Conservation (phyloP, 2,888 invertebrate species). For the Orthosia gracilis region DNA sequence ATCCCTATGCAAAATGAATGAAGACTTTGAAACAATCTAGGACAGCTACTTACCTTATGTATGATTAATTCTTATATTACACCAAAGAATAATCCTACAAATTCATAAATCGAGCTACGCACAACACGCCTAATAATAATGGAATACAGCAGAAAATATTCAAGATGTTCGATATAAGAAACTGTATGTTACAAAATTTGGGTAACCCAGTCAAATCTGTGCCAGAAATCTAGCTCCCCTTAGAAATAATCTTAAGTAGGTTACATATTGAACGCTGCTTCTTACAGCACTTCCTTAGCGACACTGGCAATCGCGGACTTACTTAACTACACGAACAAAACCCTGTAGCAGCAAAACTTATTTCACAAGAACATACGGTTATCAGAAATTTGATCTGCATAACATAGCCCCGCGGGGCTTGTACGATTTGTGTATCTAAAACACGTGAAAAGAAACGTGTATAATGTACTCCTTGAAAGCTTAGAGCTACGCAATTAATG, state of each 20-base stretch:
- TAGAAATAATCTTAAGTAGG: neutral
- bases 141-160: slow-evolving; percentile 66
- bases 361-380: slow-evolving; percentile 53
- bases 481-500: slow-evolving; percentile 61
- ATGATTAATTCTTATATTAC: slow-evolving; percentile 32
- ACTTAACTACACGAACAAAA: slow-evolving; percentile 37
- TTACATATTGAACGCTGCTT: slow-evolving; percentile 15
- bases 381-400: slow-evolving; percentile 50
- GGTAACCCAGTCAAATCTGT: slow-evolving; percentile 9
- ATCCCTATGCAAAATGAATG: slow-evolving; percentile 29
- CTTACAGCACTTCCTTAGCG: slow-evolving; percentile 9
- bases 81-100: slow-evolving; percentile 38
- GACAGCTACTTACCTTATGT: slow-evolving; percentile 34
- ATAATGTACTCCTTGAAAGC: slow-evolving; percentile 46
- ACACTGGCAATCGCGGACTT: slow-evolving; percentile 13
- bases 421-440: slow-evolving; percentile 46
- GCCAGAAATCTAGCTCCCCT: slow-evolving; percentile 5
- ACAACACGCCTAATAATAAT: slow-evolving; percentile 63
- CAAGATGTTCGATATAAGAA: slow-evolving; percentile 12
- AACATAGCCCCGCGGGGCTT: slow-evolving; percentile 36
- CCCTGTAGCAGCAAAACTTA: slow-evolving; percentile 54
- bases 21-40: slow-evolving; percentile 35
- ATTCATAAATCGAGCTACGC: slow-evolving; percentile 27
- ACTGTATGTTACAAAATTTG: slow-evolving; percentile 1
- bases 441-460: slow-evolving; percentile 58